A percentile compares a stretch with the other conserved stretches of the same genome.
These are phyloP conservation scores for Periophthalmus modestus DNA, from an alignment of 2,113 vertebrate species.

Conservation along the genomic window DNA sequence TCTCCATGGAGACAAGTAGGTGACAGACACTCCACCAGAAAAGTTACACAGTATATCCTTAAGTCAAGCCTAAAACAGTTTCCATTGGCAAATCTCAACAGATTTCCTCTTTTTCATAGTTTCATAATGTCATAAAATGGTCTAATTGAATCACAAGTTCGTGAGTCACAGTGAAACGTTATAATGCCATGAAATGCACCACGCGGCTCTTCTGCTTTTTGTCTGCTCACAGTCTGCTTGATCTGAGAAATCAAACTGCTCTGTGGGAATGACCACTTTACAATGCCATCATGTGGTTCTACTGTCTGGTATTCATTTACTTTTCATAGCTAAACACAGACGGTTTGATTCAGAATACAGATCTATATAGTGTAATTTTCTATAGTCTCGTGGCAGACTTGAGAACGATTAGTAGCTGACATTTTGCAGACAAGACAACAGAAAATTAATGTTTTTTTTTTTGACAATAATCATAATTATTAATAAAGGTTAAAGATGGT, in stretches of 20 bases:
- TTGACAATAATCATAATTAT: no score
- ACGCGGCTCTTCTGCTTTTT: slow-evolving; percentile 13
- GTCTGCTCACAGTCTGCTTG: slow-evolving; percentile 15
- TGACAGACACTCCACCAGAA: neutral
- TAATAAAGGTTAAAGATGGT: no score
- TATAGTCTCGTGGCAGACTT: no score
- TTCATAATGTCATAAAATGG: slow-evolving; percentile 18
- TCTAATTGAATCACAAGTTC: neutral
- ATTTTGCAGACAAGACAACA: no score
- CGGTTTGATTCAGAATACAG: no score
- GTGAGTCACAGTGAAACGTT: slow-evolving; percentile 44
- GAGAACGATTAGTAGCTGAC: no score
- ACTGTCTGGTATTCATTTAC: neutral
- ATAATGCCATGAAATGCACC: slow-evolving; percentile 13
- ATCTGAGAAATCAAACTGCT: neutral
- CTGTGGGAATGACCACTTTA: neutral
- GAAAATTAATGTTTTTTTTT: no score
- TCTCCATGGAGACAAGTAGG: no score
- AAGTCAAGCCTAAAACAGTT: no score
- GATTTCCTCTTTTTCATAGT: slow-evolving; percentile 12
- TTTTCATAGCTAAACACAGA: neutral
- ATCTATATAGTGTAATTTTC: no score
- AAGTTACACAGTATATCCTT: neutral
- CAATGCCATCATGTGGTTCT: neutral
- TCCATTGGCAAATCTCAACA: neutral